Evolutionary conservation across 2,113 vertebrate species (phyloP).

Genomic region (Cyprinodon variegatus): DNA sequence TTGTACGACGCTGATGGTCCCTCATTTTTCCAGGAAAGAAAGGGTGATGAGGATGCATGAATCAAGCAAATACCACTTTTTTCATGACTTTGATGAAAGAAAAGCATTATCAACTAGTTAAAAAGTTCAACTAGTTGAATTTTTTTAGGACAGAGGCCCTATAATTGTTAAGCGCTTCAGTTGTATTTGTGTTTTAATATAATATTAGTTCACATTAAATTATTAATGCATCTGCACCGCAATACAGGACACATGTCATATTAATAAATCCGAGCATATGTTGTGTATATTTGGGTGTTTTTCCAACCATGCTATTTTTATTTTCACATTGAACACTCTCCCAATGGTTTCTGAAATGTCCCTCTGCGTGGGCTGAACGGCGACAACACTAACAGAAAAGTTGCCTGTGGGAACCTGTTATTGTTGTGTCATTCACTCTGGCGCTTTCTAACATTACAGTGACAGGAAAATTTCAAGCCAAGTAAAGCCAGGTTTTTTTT

Average conservation of each 20-base stretch:
- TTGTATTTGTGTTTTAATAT: not conserved
- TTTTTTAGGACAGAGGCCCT: too few species aligned
- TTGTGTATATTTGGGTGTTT: not conserved
- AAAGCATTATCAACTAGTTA: too few species aligned
- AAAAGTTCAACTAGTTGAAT: too few species aligned
- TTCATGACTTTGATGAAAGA: too few species aligned
- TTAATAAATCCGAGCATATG: not conserved
- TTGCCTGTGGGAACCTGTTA: conserved; percentile 36
- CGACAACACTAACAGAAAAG: conserved; percentile 24
- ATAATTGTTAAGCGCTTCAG: too few species aligned
- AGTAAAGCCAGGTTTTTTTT: conserved; percentile 52
- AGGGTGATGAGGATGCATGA: too few species aligned
- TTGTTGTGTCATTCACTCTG: conserved; percentile 50
- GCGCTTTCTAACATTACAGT: conserved; percentile 32
- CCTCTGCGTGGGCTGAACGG: conserved; percentile 27
- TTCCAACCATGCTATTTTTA: not conserved
- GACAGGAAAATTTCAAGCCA: conserved; percentile 43
- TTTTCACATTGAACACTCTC: conserved; percentile 9
- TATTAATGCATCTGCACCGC: not conserved
- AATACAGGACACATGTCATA: not conserved
- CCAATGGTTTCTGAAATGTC: conserved; percentile 25
- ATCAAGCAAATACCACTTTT: too few species aligned
- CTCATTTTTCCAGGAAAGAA: too few species aligned
- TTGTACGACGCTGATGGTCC: too few species aligned
- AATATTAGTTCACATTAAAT: not conserved